Evolutionary conservation across 92 coral and sea anemone species (phyloP), one percentile per base, ranked within the genome.

Genomic region (Hydrozoanthus gracilis): DNA sequence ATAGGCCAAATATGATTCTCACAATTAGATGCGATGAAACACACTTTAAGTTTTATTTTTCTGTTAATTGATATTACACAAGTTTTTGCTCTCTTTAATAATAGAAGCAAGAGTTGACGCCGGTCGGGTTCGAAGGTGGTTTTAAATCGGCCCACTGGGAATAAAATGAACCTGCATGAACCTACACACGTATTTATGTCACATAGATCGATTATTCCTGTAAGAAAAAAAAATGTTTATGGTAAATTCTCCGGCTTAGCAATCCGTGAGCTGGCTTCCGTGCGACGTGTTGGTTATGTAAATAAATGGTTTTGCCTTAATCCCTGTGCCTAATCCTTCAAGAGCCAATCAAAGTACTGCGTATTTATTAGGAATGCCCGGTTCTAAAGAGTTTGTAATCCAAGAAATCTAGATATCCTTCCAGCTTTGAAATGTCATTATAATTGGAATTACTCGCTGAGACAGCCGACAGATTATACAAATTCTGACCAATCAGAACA

Each of bases 381-480:
- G 27, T 61, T 16, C n/a, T 80, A 18, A 18, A 48, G 17, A 74
- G 27, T 80, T 80, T 65, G 55, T 80, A 80, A 80, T 80, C 85
- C 52, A 15, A 6, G 56, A 47, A 80, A 80, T 64, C 85, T 62
- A 18, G 46, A 46, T 67, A 80, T 80, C 85, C 85, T 51, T 51
- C 39, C 20, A 80, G 60, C 73, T 80, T 80, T 64, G 60, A 80
- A 13, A 73, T 80, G 85, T 67, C 60, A 67, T 64, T 45, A 20
- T 80, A 6, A 66, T 64, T 50, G 47, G 60, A 80, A 65, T 67
- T 45, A 7, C 61, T 45, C 7, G 44, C 85, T 47, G 85, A 17
- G 85, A n/a, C 45, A 79, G 27, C 84, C 52, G 73, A 79, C 55
- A 79, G 73, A 79, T 79, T 80, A 17, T 65, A 80, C 82, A 76